These are phyloP conservation scores for Gonatopus flavifemur DNA, from an alignment of 1,140 invertebrate genomes.

Conservation along the genomic window DNA sequence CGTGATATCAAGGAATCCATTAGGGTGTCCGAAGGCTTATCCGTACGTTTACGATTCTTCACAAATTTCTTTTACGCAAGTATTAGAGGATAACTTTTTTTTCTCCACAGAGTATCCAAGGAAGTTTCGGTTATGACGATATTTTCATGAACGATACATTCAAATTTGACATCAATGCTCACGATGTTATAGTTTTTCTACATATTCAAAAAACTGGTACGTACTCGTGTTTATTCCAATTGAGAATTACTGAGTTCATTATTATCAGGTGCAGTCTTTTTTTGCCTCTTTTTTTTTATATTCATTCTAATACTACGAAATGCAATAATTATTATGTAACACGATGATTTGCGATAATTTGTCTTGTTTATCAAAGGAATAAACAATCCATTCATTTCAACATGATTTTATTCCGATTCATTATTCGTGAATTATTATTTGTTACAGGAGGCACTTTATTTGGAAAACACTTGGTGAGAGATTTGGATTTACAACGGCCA, in stretches of 20 bases:
- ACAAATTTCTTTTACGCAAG: conserved; percentile 45
- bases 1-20: conserved; percentile 59
- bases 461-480: conserved; percentile 90
- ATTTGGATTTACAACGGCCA: conserved; percentile 85
- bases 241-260: neutral
- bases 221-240: too few relatives aligned
- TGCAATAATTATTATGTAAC: neutral
- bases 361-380: too few relatives aligned
- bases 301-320: neutral
- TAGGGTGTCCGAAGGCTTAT: conserved; percentile 46
- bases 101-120: conserved; percentile 49
- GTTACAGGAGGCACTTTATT: conserved; percentile 83
- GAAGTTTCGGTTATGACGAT: conserved; percentile 71
- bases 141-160: conserved; percentile 79
- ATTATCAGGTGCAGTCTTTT: neutral
- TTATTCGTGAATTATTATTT: conserved; percentile 4
- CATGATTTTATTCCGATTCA: neutral
- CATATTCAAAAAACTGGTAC: conserved; percentile 95
- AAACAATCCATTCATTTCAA: neutral
- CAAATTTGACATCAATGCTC: conserved; percentile 83
- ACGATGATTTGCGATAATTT: too few relatives aligned
- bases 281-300: neutral
- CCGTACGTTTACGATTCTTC: too few relatives aligned
- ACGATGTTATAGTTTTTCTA: conserved; percentile 97
- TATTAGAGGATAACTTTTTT: neutral